These are phyloP conservation scores for Disparrhopalites patrizii DNA, from an alignment of 2,888 invertebrate genomes.

Conservation along the genomic window DNA sequence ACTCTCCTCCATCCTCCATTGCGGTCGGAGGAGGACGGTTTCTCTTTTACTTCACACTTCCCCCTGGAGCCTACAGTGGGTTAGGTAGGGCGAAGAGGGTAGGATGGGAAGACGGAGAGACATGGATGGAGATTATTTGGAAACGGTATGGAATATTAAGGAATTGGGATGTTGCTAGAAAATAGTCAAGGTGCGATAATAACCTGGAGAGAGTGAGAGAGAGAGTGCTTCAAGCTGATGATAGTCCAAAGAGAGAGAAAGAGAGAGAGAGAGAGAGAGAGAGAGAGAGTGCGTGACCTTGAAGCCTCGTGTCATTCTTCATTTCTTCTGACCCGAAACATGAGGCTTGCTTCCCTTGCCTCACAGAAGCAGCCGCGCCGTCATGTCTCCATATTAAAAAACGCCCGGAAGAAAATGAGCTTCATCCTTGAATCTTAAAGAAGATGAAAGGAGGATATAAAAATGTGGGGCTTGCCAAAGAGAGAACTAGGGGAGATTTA, in stretches of 20 bases:
- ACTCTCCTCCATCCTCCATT: no score
- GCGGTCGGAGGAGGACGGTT: no score
- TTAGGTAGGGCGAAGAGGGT: no score
- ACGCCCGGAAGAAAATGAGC: slow-evolving; percentile 19
- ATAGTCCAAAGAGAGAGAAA: neutral
- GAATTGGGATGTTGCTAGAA: slow-evolving; percentile 1
- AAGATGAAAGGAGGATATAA: neutral
- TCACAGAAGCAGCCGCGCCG: slow-evolving; percentile 23
- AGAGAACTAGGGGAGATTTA: neutral
- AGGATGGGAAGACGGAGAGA: no score
- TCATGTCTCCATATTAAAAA: slow-evolving; percentile 20
- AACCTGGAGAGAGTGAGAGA: no score
- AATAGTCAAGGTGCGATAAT: slow-evolving; percentile 29
- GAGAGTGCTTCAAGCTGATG: neutral
- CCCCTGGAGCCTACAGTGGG: no score
- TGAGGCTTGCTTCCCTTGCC: neutral
- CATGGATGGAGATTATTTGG: no score
- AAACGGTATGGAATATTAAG: no score
- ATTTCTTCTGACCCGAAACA: slow-evolving; percentile 11
- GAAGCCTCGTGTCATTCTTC: slow-evolving; percentile 29
- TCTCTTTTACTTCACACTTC: no score
- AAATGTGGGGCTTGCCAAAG: neutral
- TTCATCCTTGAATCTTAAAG: slow-evolving; percentile 4
- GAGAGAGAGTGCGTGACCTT: no score
- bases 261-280: neutral